These are phyloP conservation scores for Empis stercorea DNA, from an alignment of 2,888 invertebrate species.

Conservation along the genomic window DNA sequence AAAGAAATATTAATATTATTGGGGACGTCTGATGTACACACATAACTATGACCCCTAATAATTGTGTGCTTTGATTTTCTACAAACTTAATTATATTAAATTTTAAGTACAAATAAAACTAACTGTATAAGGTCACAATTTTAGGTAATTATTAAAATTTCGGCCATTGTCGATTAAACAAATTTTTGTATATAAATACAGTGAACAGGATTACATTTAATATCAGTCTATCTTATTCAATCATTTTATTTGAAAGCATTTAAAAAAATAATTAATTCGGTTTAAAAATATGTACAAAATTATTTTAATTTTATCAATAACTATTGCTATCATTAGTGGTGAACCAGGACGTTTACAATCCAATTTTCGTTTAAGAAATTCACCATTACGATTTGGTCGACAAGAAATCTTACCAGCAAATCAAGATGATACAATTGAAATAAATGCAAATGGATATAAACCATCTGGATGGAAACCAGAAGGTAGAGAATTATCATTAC, in stretches of 20 bases:
- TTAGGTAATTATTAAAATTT: too few species aligned
- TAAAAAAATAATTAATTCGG: not conserved
- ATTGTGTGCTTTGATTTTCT: too few species aligned
- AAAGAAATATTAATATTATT: too few species aligned
- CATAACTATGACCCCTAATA: too few species aligned
- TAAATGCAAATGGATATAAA: constrained; percentile 1
- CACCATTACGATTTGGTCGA: not conserved
- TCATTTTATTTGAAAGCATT: not conserved
- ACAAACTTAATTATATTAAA: too few species aligned
- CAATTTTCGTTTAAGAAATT: not conserved
- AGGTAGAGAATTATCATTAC: constrained; percentile 5
- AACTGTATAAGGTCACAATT: too few species aligned
- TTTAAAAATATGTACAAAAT: not conserved
- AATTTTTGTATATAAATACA: too few species aligned
- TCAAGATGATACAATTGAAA: not conserved
- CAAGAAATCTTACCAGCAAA: not conserved
- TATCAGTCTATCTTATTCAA: too few species aligned
- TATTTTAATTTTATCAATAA: not conserved
- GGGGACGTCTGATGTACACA: too few species aligned
- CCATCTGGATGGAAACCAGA: constrained; percentile 9
- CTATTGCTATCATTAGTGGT: not conserved
- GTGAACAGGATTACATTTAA: too few species aligned
- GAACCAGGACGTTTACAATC: not conserved
- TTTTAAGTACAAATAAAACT: too few species aligned
- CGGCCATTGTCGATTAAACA: too few species aligned